These are phyloP conservation scores for Pelusios castaneus DNA, from an alignment of 2,113 vertebrate species.

Conservation along the genomic window DNA sequence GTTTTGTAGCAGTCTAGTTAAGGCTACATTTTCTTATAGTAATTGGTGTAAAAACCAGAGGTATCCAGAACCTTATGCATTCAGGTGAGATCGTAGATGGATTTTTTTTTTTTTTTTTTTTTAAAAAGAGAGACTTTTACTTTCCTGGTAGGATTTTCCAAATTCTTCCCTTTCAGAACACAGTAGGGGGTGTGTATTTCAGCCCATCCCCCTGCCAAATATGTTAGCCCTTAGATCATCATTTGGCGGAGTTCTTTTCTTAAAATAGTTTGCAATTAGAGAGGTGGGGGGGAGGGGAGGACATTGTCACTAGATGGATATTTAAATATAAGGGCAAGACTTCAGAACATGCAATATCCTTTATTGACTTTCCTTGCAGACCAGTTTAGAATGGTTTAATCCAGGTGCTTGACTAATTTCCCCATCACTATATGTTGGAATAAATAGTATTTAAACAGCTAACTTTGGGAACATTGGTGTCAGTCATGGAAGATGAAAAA, in stretches of 20 bases:
- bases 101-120: too few species aligned
- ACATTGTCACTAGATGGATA: neutral
- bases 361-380: neutral
- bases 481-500: fast-evolving
- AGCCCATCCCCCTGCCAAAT: neutral
- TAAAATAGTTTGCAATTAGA: neutral
- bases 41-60: neutral
- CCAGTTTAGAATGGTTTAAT: fast-evolving
- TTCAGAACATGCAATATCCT: fast-evolving
- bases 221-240: neutral
- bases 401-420: neutral
- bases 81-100: neutral
- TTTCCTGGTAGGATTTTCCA: neutral
- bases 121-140: neutral
- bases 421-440: neutral
- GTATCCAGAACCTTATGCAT: neutral
- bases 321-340: neutral
- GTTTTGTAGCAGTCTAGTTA: neutral
- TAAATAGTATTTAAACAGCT: neutral
- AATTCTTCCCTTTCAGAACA: neutral
- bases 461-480: neutral
- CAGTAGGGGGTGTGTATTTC: neutral
- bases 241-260: neutral
- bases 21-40: neutral
- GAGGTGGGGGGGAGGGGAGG: neutral